Percentiles rank a stretch among this genome's conserved stretches.
phyloP scores from a whole-genome alignment of 1,140 invertebrate species.

The Papilio machaon region DNA sequence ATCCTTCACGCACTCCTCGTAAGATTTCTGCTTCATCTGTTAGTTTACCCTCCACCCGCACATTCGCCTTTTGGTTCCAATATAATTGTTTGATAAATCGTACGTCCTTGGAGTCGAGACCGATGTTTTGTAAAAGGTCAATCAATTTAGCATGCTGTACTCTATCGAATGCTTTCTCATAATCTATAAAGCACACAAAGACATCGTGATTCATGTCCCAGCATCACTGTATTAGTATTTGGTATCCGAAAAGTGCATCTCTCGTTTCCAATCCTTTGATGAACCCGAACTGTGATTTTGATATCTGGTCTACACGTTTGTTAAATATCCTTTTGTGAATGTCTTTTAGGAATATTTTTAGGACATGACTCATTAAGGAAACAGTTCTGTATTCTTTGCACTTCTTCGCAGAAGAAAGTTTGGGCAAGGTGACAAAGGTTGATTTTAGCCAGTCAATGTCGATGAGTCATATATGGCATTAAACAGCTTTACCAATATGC shows the following conservation, averaged over 20 bases:
- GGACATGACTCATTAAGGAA: conserved; percentile 21
- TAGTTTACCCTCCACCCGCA: conserved; percentile 2
- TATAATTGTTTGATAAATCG: background rate
- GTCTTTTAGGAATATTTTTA: conserved; percentile 38
- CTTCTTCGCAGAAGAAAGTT: conserved; percentile 27
- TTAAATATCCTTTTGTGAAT: conserved; percentile 37
- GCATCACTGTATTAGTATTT: background rate
- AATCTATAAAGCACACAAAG: conserved; percentile 4
- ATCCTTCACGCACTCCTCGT: conserved; percentile 17
- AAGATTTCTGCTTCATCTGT: conserved; percentile 23
- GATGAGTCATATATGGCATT: conserved; percentile 25
- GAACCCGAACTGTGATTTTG: conserved; percentile 23
- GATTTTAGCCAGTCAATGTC: background rate
- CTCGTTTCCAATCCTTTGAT: conserved; percentile 33
- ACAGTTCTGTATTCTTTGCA: conserved; percentile 11
- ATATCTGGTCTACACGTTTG: background rate
- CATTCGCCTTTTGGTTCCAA: background rate
- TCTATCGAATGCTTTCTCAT: background rate
- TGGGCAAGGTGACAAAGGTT: conserved; percentile 23
- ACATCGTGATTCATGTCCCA: conserved; percentile 5
- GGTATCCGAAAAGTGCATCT: conserved; percentile 40
- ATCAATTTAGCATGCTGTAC: background rate
- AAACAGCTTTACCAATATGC: conserved; percentile 14
- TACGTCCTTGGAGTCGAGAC: background rate
- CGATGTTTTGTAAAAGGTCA: background rate